These are phyloP conservation scores for Euzetes globulus DNA, from an alignment of 2,888 invertebrate genomes.

Conservation along the genomic window DNA sequence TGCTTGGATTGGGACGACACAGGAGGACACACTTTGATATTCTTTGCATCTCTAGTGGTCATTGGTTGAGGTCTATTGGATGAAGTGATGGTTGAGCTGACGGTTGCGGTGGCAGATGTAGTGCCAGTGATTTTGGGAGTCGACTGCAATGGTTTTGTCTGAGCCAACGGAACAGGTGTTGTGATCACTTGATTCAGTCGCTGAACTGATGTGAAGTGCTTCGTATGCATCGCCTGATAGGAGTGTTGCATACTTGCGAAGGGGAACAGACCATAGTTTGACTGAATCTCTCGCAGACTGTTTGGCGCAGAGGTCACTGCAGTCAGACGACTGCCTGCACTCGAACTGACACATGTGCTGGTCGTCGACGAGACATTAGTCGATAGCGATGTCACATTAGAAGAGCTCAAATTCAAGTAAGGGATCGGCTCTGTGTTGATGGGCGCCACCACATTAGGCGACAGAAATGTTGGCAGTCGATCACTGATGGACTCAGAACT, in stretches of 20 bases:
- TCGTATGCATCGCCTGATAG: conserved; percentile 60
- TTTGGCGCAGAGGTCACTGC: conserved; percentile 33
- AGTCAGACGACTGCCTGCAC: conserved; percentile 33
- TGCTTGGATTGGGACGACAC: conserved; percentile 33
- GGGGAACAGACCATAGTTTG: conserved; percentile 61
- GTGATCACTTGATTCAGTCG: not conserved
- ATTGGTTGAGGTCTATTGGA: conserved; percentile 33
- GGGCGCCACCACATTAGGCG: conserved; percentile 56
- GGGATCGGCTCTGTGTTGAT: conserved; percentile 65
- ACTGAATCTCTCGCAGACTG: conserved; percentile 47
- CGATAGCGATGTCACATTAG: not conserved
- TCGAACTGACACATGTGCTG: conserved; percentile 34
- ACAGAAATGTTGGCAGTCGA: conserved; percentile 45
- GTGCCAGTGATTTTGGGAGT: not conserved
- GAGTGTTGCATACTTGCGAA: conserved; percentile 81
- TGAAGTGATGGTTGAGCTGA: conserved; percentile 38
- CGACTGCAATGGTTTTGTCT: not conserved
- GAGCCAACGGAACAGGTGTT: conserved; percentile 6
- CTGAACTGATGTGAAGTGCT: conserved; percentile 49
- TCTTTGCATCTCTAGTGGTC: conserved; percentile 27
- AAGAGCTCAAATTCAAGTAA: conserved; percentile 41
- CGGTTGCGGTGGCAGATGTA: conserved; percentile 3
- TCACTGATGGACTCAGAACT: not conserved
- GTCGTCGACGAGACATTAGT: conserved; percentile 38
- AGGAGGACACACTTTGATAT: conserved; percentile 37